phyloP scores from a whole-genome alignment of 1,140 invertebrate species.

The Paralvinella palmiformis region DNA sequence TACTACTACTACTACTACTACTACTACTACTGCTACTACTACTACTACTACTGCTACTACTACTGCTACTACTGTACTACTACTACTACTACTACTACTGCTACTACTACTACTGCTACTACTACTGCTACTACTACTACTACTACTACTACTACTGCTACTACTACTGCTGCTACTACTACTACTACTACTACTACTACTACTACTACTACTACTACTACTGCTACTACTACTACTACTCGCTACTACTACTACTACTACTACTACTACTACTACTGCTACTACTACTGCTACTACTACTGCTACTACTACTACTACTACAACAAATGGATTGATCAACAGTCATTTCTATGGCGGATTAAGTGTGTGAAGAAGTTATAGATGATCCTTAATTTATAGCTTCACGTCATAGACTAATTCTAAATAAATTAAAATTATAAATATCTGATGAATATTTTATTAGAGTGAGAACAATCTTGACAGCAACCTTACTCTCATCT shows the following conservation, averaged over 20 bases:
- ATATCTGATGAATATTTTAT: no score
- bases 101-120: slow-evolving; percentile 1
- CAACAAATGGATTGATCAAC: neutral
- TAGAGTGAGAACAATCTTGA: no score
- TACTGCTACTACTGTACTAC: slow-evolving; percentile 1
- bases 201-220: slow-evolving; percentile 1
- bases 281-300: slow-evolving; percentile 1
- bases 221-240: no score
- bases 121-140: slow-evolving; percentile 1
- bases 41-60: slow-evolving; percentile 1
- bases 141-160: slow-evolving; percentile 1
- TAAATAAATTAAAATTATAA: no score
- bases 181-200: slow-evolving; percentile 1
- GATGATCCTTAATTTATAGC: no score
- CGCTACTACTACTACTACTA: no score
- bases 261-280: no score
- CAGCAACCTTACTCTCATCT: no score
- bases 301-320: slow-evolving; percentile 1
- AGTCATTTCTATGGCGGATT: no score
- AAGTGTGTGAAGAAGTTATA: no score
- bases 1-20: slow-evolving; percentile 1
- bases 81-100: slow-evolving; percentile 1
- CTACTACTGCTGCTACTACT: neutral
- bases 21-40: slow-evolving; percentile 1
- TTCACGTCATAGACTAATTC: no score